Base-by-base conservation (phyloP, 2,113 vertebrate genomes). In the Leucosticte australis region DNA sequence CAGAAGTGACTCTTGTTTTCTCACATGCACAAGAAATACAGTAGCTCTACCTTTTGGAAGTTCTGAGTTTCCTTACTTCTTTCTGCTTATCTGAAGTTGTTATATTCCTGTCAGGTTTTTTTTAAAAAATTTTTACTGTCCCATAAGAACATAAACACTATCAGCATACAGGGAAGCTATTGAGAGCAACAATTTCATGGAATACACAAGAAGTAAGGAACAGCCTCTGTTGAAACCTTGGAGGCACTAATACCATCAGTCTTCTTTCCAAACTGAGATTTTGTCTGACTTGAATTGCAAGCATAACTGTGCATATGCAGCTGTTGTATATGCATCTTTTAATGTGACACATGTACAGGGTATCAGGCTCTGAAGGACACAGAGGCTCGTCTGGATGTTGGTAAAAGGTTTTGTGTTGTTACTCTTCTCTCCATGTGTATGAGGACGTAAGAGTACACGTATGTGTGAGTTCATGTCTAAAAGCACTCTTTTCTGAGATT, bases 391-490 rank as follows among this genome's bases (percentile, higher is more conserved):
- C 49, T 85, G 41, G 41, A 28, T 78, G 28, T 73, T 60, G 44
- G 13, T 71, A 5, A 37, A 56, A 65, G 12, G 9, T 2, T 55
- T 20, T 46, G 37, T 31, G 46, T n/a, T 69, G 24, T 39, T 80
- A 4, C n/a, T 74, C 2, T 33, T 46, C 42, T 69, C 28, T 59
- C 59, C 15, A 2, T 5, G 9, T 37, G 28, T 53, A 46, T 27
- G 55, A 73, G 15, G 19, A 50, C 30, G 23, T 28, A 64, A 49
- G 24, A 13, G 9, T 16, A 67, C 14, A 56, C 0, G 0, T 24
- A 35, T 11, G 15, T 1, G 0, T 7, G 17, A 87, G 9, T 37
- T 82, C 33, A 31, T 10, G 16, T 65, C 23, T 63, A 47, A 84
- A 89, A 55, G 39, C 17, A n/a, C 24, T 55, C 24, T 83, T 60